phyloP scores from a whole-genome alignment of 1,140 invertebrate genomes.

The Drosophila ercepeae region DNA sequence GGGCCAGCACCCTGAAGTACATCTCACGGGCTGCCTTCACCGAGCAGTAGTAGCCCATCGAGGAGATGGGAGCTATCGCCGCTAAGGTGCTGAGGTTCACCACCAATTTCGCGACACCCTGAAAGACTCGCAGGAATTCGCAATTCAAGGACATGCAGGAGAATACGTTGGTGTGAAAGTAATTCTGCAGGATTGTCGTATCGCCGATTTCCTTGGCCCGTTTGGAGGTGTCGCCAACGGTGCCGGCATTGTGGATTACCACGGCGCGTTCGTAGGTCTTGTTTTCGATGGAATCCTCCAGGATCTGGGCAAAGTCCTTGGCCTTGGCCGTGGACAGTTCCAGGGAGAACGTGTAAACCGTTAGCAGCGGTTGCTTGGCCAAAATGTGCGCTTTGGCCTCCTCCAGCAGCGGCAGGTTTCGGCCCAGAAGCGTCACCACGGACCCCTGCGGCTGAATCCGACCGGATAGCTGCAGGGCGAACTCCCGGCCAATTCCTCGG shows the following conservation, averaged over 20 bases:
- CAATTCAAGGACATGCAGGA: constrained; percentile 91
- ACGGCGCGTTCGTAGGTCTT: constrained; percentile 87
- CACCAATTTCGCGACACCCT: constrained; percentile 85
- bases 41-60: constrained; percentile 91
- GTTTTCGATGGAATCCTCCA: constrained; percentile 28
- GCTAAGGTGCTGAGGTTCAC: constrained; percentile 95
- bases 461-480: constrained; percentile 88
- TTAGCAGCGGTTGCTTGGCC: constrained; percentile 83
- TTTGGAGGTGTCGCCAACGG: constrained; percentile 90
- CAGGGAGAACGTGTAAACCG: constrained; percentile 85
- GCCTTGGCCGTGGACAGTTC: constrained; percentile 85
- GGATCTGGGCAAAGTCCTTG: constrained; percentile 52
- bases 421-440: constrained; percentile 90
- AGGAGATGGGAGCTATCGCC: constrained; percentile 90
- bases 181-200: constrained; percentile 86
- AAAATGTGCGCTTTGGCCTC: constrained; percentile 86
- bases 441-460: constrained; percentile 87
- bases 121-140: constrained; percentile 87
- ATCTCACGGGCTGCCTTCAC: constrained; percentile 97
- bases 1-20: constrained; percentile 93
- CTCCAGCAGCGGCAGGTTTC: constrained; percentile 87
- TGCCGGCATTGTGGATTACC: constrained; percentile 96
- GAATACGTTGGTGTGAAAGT: constrained; percentile 92
- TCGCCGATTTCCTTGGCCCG: constrained; percentile 86
- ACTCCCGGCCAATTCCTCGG: constrained; percentile 92